Conservation (phyloP, 2,797 vertebrate genomes). For the Sebastes ruberrimus region DNA sequence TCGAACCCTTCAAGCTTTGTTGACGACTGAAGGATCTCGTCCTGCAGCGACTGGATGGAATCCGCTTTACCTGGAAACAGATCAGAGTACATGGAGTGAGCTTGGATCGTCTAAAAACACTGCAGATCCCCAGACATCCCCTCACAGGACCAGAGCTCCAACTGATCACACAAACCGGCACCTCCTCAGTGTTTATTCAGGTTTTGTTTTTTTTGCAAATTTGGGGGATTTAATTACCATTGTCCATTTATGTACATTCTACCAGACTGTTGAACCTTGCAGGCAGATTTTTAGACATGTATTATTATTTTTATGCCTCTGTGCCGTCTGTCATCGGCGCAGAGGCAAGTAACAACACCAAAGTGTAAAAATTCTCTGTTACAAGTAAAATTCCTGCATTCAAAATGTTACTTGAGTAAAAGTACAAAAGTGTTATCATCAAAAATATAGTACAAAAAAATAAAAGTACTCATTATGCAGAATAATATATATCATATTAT, state of each 20-base stretch:
- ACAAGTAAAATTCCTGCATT: too few relatives aligned
- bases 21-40: conserved; percentile 78
- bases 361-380: neutral
- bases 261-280: neutral
- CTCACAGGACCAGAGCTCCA: too few relatives aligned
- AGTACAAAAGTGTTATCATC: too few relatives aligned
- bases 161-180: neutral
- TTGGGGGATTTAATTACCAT: neutral
- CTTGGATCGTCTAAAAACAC: neutral
- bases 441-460: too few relatives aligned
- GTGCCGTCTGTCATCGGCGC: too few relatives aligned
- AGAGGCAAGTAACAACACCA: neutral
- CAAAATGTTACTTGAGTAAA: too few relatives aligned
- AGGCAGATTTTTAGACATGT: neutral
- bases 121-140: neutral
- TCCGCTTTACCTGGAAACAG: conserved; percentile 83
- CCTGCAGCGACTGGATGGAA: conserved; percentile 79
- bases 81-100: neutral
- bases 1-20: conserved; percentile 82
- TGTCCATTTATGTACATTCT: neutral
- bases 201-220: neutral
- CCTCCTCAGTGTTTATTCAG: neutral
- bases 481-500: too few relatives aligned
- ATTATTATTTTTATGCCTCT: neutral
- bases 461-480: too few relatives aligned